Evolutionary conservation across 2,797 vertebrate genomes (phyloP).

Genomic region (Tokudaia muenninki): DNA sequence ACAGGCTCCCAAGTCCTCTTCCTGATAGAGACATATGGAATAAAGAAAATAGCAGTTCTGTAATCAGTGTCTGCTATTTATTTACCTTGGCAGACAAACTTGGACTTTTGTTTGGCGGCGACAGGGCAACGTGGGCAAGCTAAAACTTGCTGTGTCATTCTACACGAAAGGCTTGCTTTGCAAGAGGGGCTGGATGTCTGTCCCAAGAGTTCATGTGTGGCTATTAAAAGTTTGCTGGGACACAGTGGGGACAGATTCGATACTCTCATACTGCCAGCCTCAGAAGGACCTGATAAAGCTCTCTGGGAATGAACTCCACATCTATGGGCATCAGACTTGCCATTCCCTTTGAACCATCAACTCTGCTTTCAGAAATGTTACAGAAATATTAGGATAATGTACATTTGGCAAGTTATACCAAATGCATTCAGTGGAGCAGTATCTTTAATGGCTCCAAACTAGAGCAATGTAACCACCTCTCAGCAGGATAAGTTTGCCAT

Average conservation of each 20-base stretch:
- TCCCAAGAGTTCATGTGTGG: not conserved
- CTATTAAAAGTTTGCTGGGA: not conserved
- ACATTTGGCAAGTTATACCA: not conserved
- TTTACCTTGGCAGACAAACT: constrained; percentile 39
- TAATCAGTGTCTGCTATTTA: constrained; percentile 6
- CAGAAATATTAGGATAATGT: not conserved
- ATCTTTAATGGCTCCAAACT: not conserved
- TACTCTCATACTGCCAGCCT: not conserved
- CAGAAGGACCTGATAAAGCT: not conserved
- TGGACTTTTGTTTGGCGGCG: constrained; percentile 12
- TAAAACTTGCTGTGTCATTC: constrained; percentile 54
- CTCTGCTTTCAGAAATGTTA: not conserved
- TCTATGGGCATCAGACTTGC: not conserved
- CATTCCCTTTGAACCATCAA: not conserved
- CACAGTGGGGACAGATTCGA: not conserved
- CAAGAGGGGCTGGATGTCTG: not conserved
- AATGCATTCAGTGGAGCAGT: not conserved
- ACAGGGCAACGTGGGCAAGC: constrained; percentile 2
- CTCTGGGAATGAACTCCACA: not conserved
- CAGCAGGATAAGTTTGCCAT: not conserved
- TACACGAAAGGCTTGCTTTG: constrained; percentile 7
- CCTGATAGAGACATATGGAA: not conserved
- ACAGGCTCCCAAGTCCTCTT: not conserved
- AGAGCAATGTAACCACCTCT: not conserved
- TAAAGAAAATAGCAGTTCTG: not conserved